Percentiles rank a stretch among this genome's conserved stretches.
These are phyloP conservation scores for Echiichthys vipera DNA, from an alignment of 2,797 vertebrate genomes.

Conservation along the genomic window DNA sequence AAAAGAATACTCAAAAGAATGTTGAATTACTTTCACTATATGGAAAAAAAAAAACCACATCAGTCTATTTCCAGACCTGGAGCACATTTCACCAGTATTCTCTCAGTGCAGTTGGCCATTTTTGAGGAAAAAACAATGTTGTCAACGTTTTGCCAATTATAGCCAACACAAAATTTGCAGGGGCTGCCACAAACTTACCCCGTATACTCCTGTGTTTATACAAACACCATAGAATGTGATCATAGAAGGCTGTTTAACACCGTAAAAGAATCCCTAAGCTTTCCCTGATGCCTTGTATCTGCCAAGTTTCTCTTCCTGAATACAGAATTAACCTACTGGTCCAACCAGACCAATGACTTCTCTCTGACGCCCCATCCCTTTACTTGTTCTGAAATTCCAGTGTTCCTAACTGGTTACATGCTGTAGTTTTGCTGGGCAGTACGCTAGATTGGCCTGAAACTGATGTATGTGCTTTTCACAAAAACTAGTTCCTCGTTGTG, in stretches of 20 bases:
- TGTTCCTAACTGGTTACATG: constrained; percentile 17
- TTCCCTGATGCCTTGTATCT: background rate
- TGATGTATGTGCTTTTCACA: constrained; percentile 48
- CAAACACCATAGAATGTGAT: background rate
- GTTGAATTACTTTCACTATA: background rate
- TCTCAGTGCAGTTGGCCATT: background rate
- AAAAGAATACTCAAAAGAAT: background rate
- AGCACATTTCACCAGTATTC: background rate
- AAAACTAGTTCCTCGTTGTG: constrained; percentile 32
- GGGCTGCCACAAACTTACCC: constrained; percentile 24
- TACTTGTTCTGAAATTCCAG: constrained; percentile 47
- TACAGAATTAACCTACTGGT: background rate
- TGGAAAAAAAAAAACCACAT: background rate
- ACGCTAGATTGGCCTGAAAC: constrained; percentile 58
- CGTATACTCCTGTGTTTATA: constrained; percentile 28
- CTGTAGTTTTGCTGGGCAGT: constrained; percentile 63
- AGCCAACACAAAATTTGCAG: background rate
- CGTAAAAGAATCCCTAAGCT: constrained; percentile 1
- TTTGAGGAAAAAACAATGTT: background rate
- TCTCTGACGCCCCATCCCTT: background rate
- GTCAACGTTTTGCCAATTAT: background rate
- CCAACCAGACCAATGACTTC: background rate
- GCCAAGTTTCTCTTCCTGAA: constrained; percentile 9
- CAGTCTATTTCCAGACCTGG: background rate
- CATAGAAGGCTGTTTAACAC: background rate